Evolutionary conservation across 2,113 vertebrate species (phyloP).

Genomic region (Clarias magur): DNA sequence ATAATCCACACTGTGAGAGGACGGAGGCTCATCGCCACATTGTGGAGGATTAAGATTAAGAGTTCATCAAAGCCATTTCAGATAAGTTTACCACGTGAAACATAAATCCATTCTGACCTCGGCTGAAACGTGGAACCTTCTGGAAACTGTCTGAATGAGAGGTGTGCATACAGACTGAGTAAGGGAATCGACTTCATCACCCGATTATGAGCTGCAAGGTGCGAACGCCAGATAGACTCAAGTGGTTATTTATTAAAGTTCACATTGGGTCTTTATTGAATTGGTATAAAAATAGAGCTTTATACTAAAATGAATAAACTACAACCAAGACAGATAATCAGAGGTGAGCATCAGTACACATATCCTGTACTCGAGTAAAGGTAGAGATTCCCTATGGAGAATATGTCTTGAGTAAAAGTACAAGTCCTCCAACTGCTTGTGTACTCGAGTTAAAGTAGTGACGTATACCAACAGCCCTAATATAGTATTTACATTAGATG

Average conservation of each 20-base stretch:
- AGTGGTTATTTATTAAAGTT: background rate
- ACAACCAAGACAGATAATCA: too few relatives aligned
- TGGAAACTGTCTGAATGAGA: background rate
- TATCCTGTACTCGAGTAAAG: too few relatives aligned
- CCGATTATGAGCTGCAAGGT: background rate
- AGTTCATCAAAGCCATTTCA: background rate
- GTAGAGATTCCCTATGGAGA: too few relatives aligned
- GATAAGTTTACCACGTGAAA: background rate
- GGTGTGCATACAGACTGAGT: background rate
- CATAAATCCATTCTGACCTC: background rate
- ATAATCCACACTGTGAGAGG: background rate
- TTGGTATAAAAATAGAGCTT: background rate
- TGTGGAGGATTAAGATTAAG: conserved; percentile 15
- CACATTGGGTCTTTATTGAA: background rate
- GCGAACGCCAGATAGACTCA: background rate
- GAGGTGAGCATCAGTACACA: too few relatives aligned
- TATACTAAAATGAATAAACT: background rate
- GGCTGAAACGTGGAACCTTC: background rate
- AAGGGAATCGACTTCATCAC: too few relatives aligned
- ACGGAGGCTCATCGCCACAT: background rate
- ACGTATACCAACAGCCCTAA: too few relatives aligned
- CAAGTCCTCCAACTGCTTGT: too few relatives aligned
- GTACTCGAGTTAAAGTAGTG: too few relatives aligned
- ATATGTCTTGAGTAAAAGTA: too few relatives aligned
- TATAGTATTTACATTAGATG: too few relatives aligned